Percentiles rank a stretch among this genome's conserved stretches.
Evolutionary conservation across 2,888 invertebrate species (phyloP).

Genomic region (Sclerodermus sp.): DNA sequence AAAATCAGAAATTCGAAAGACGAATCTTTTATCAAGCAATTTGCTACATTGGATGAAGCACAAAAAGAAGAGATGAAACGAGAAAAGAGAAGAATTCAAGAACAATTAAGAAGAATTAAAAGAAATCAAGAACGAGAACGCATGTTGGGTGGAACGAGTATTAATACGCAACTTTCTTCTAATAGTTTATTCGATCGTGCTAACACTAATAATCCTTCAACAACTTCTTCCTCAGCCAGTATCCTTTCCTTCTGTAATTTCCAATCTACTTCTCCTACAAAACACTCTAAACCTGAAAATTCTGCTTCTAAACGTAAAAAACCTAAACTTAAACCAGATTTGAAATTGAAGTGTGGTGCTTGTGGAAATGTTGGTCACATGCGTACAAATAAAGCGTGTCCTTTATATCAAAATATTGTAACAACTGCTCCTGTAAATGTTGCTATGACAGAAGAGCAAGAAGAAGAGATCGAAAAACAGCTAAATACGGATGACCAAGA

Average conservation of each 20-base stretch:
- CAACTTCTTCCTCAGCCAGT: slow-evolving; percentile 40
- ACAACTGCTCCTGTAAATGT: slow-evolving; percentile 66
- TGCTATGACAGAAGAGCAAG: slow-evolving; percentile 79
- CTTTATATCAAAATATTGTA: slow-evolving; percentile 76
- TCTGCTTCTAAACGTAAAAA: slow-evolving; percentile 72
- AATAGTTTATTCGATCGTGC: slow-evolving; percentile 38
- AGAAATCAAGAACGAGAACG: slow-evolving; percentile 88
- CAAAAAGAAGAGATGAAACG: slow-evolving; percentile 99
- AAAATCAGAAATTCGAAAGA: slow-evolving; percentile 97
- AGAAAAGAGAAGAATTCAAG: slow-evolving; percentile 93
- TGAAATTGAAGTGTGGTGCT: slow-evolving; percentile 94
- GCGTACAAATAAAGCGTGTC: slow-evolving; percentile 97
- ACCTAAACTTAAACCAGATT: slow-evolving; percentile 84
- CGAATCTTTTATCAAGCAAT: slow-evolving; percentile 87
- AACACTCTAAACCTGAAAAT: slow-evolving; percentile 41
- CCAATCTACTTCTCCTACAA: slow-evolving; percentile 40
- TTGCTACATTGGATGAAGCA: slow-evolving; percentile 93
- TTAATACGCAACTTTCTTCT: slow-evolving; percentile 11
- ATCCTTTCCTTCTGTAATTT: slow-evolving; percentile 47
- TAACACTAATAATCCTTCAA: slow-evolving; percentile 37
- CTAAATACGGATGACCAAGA: slow-evolving; percentile 81
- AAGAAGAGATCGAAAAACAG: slow-evolving; percentile 77
- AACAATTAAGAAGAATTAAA: slow-evolving; percentile 92
- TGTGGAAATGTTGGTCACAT: slow-evolving; percentile 86
- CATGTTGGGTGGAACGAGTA: slow-evolving; percentile 62